Evolutionary conservation across 2,888 invertebrate genomes (phyloP).

Genomic region (Synergus itoensis): DNA sequence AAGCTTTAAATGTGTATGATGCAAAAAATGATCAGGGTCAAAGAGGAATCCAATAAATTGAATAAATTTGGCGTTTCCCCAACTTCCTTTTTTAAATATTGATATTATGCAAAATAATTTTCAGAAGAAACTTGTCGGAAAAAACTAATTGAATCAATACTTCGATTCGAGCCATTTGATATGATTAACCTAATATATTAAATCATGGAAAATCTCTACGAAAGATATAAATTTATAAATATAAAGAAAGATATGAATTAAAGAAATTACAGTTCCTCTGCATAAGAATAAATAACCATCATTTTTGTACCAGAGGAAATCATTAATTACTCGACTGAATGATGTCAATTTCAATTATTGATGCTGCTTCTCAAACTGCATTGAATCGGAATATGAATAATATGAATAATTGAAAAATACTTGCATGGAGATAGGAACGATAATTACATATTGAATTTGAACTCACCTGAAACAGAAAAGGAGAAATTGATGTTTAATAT

Average conservation of each 20-base stretch:
- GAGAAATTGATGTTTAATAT: background rate
- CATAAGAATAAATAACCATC: background rate
- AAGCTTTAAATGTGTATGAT: no score
- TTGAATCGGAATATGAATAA: background rate
- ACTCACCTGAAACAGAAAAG: slow-evolving; percentile 28
- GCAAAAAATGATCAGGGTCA: no score
- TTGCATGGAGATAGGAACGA: background rate
- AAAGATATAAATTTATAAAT: no score
- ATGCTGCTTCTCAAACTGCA: background rate
- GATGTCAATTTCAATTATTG: slow-evolving; percentile 7
- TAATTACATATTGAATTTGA: background rate
- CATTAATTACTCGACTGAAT: background rate
- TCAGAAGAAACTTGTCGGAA: no score
- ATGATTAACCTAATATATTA: background rate
- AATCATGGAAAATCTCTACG: background rate
- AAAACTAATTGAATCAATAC: background rate
- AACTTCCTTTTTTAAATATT: background rate
- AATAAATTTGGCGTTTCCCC: background rate
- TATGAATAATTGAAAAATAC: background rate
- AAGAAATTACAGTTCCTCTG: background rate
- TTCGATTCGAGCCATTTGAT: background rate
- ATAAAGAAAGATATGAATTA: background rate
- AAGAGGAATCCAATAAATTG: background rate
- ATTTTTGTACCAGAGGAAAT: background rate
- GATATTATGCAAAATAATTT: no score